phyloP scores from a whole-genome alignment of 1,140 invertebrate genomes.

The Trinorchestia longiramus region DNA sequence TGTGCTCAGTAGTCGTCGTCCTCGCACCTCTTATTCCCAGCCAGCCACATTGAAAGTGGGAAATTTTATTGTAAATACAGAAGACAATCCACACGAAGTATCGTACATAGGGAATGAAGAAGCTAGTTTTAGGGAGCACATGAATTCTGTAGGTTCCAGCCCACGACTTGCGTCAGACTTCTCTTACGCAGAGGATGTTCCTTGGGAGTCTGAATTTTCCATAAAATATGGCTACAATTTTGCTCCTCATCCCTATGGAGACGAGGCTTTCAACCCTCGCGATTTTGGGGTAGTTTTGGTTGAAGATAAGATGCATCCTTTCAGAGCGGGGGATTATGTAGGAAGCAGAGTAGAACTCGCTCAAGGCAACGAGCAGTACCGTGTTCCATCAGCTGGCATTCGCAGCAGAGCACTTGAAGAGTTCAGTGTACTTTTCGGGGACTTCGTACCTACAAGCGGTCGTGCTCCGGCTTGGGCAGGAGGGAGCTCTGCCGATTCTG shows the following conservation, averaged over 20 bases:
- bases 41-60: background rate
- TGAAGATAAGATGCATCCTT: background rate
- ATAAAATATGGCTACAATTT: conserved; percentile 25
- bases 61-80: background rate
- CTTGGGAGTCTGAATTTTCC: conserved; percentile 8
- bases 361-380: background rate
- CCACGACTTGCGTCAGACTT: background rate
- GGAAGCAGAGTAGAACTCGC: background rate
- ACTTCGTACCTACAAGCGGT: background rate
- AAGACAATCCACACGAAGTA: background rate
- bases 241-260: background rate
- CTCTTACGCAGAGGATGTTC: background rate
- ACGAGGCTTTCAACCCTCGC: conserved; percentile 34
- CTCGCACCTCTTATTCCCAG: background rate
- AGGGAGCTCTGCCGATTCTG: background rate
- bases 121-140: background rate
- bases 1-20: background rate
- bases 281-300: conserved; percentile 8
- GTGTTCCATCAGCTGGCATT: too few relatives aligned
- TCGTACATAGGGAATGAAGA: background rate
- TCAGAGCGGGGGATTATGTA: background rate
- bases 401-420: background rate
- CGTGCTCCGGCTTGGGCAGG: background rate
- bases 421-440: background rate
- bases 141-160: background rate